These are phyloP conservation scores for Drosophila paulistorum DNA, from an alignment of 1,140 invertebrate species.

Conservation along the genomic window DNA sequence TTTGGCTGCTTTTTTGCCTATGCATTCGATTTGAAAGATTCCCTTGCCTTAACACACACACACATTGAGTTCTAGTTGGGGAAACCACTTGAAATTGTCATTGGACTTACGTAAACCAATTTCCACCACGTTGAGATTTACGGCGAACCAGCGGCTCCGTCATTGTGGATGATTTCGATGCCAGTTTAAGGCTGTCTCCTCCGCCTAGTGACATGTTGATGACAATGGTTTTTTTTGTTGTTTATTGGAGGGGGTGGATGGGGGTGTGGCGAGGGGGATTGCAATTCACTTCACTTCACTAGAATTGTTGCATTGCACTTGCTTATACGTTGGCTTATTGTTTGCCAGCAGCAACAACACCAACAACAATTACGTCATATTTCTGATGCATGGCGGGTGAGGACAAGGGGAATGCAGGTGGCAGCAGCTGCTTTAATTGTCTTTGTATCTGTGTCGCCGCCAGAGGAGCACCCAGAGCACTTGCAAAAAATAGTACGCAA, in stretches of 20 bases:
- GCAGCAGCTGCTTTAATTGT: constrained; percentile 29
- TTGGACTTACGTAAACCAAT: constrained; percentile 82
- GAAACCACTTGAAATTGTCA: constrained; percentile 38
- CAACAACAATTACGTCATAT: constrained; percentile 73
- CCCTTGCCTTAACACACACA: neutral
- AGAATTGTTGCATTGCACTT: constrained; percentile 69
- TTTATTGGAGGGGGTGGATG: too few species aligned
- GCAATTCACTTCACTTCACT: constrained; percentile 27
- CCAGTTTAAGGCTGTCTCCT: constrained; percentile 22
- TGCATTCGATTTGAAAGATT: constrained; percentile 51
- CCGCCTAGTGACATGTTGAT: constrained; percentile 26
- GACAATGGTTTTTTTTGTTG: neutral
- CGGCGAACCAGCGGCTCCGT: constrained; percentile 49
- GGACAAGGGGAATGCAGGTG: constrained; percentile 44
- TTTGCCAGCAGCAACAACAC: constrained; percentile 59
- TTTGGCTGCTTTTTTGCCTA: constrained; percentile 33
- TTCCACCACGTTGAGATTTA: constrained; percentile 80
- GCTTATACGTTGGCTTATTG: constrained; percentile 30
- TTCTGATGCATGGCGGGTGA: neutral
- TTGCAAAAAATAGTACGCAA: constrained; percentile 69
- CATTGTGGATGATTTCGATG: constrained; percentile 28
- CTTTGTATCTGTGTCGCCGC: constrained; percentile 48
- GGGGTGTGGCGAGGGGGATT: neutral
- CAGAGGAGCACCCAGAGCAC: constrained; percentile 60
- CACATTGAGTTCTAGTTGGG: constrained; percentile 33